A percentile compares a stretch with the other conserved stretches of the same genome.
phyloP scores from a whole-genome alignment of 1,140 invertebrate species.

The Aporrectodea caliginosa region DNA sequence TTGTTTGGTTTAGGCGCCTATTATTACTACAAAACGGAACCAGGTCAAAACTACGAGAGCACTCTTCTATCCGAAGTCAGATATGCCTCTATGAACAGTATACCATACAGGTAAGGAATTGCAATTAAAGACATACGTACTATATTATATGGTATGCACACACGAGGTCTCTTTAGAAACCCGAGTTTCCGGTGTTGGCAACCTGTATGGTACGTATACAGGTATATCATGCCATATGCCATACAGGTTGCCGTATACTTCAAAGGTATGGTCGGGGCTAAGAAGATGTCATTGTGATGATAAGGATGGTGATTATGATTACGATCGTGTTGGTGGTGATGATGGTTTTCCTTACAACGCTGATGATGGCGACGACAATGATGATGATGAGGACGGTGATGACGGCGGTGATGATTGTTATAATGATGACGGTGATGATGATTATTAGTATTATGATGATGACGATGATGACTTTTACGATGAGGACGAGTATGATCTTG shows the following conservation, averaged over 20 bases:
- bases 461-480: too few relatives aligned
- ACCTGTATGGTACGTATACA: too few relatives aligned
- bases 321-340: neutral
- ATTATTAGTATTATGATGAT: too few relatives aligned
- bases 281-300: neutral
- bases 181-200: too few relatives aligned
- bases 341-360: neutral
- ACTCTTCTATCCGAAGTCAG: slow-evolving; percentile 37
- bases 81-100: slow-evolving; percentile 29
- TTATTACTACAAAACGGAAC: slow-evolving; percentile 42
- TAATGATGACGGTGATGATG: too few relatives aligned
- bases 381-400: too few relatives aligned
- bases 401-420: too few relatives aligned
- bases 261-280: neutral
- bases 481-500: neutral
- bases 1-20: slow-evolving; percentile 42
- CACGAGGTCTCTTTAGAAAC: too few relatives aligned
- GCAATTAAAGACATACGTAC: too few relatives aligned
- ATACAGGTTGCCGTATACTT: neutral
- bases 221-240: neutral
- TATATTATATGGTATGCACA: too few relatives aligned
- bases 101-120: slow-evolving; percentile 41
- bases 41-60: slow-evolving; percentile 38
- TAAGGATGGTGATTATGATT: neutral
- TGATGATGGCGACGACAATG: neutral